A percentile compares a stretch with the other conserved stretches of the same genome.
Conservation (phyloP, 2,888 invertebrate genomes). For the Tortricodes alternella region DNA sequence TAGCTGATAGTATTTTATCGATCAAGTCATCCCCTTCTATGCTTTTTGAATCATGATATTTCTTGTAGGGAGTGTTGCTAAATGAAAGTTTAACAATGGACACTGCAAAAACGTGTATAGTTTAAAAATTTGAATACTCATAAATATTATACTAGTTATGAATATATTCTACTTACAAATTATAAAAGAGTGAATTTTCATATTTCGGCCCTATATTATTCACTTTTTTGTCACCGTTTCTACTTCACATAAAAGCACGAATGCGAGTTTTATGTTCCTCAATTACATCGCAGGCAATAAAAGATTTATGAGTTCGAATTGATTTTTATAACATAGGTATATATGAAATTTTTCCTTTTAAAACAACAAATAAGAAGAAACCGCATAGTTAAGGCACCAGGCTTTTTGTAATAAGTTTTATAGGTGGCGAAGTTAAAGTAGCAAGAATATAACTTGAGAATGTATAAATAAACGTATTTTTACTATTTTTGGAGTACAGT, state of each 20-base stretch:
- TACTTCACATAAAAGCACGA: not conserved
- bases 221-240: not conserved
- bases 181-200: not conserved
- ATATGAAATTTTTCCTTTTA: no score
- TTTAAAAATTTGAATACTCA: not conserved
- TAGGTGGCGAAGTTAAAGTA: no score
- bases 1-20: slow-evolving; percentile 42
- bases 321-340: not conserved
- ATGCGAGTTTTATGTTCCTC: not conserved
- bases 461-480: no score
- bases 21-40: slow-evolving; percentile 46
- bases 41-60: not conserved
- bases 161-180: not conserved
- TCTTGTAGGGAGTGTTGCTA: not conserved
- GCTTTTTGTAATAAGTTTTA: no score
- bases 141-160: not conserved
- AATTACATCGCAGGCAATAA: not conserved
- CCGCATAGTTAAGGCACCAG: no score
- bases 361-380: no score
- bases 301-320: not conserved
- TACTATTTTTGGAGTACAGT: no score
- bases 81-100: not conserved
- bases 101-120: not conserved
- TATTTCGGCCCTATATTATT: not conserved
- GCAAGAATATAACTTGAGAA: no score